Evolutionary conservation across 2,888 invertebrate genomes (phyloP).

Genomic region (Eupithecia inturbata): DNA sequence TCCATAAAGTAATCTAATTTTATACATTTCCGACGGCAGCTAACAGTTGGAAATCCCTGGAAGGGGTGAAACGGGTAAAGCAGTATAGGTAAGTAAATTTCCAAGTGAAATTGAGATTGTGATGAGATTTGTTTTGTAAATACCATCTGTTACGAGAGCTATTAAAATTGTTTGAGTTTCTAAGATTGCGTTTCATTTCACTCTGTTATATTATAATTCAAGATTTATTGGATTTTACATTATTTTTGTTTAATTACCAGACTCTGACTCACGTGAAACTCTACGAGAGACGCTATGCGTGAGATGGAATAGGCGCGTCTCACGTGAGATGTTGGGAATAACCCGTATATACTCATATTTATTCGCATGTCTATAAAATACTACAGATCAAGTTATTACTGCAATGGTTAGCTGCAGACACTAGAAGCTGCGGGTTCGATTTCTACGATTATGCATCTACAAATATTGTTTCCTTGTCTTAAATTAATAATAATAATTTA

Average conservation of each 20-base stretch:
- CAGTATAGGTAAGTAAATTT: slow-evolving; percentile 6
- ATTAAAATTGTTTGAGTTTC: slow-evolving; percentile 18
- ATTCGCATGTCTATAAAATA: no score
- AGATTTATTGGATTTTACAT: background rate
- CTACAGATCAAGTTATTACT: no score
- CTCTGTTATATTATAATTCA: slow-evolving; percentile 10
- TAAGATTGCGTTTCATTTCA: slow-evolving; percentile 1
- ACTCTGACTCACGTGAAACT: no score
- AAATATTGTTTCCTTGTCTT: no score
- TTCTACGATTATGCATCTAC: no score
- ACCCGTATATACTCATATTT: no score
- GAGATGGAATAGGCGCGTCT: no score
- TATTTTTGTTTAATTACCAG: background rate
- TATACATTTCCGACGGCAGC: background rate
- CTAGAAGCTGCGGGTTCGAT: no score
- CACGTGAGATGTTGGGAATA: no score
- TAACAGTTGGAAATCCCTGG: background rate
- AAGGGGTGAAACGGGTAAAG: background rate
- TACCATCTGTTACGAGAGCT: slow-evolving; percentile 22
- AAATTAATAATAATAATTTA: no score
- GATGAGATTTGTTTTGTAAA: slow-evolving; percentile 13
- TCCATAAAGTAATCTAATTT: background rate
- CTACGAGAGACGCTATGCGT: no score
- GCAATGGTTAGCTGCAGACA: no score
- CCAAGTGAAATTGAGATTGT: slow-evolving; percentile 3